Conservation (phyloP, 2,888 invertebrate genomes). For the Meiosimyza decipiens region DNA sequence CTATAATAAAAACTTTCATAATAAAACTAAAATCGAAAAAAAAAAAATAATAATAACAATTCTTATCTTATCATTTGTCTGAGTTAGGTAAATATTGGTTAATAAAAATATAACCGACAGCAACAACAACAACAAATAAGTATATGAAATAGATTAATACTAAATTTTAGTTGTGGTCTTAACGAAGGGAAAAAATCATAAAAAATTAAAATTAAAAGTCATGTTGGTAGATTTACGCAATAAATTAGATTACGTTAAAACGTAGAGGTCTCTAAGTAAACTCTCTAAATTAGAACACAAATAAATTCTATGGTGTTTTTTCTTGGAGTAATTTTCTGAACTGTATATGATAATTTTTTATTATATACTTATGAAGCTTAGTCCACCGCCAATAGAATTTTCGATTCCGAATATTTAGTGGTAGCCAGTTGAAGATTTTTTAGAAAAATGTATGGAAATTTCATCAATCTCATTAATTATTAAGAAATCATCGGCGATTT, state of each 20-base stretch:
- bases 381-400: too few species aligned
- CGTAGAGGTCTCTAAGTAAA: too few species aligned
- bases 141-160: neutral
- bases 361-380: too few species aligned
- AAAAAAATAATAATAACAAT: conserved; percentile 10
- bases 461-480: too few species aligned
- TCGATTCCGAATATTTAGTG: too few species aligned
- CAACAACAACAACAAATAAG: conserved; percentile 13
- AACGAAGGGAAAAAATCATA: neutral
- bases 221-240: conserved; percentile 7
- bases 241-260: neutral
- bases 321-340: too few species aligned
- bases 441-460: too few species aligned
- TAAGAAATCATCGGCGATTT: too few species aligned
- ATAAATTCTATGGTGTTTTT: too few species aligned
- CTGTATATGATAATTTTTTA: too few species aligned
- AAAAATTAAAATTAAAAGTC: conserved; percentile 8
- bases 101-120: conserved; percentile 27
- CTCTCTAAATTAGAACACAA: too few species aligned
- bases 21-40: conserved; percentile 28
- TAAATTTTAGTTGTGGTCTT: conserved; percentile 15
- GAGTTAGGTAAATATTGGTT: conserved; percentile 34
- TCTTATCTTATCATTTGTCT: conserved; percentile 30
- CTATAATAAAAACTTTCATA: conserved; percentile 21
- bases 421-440: too few species aligned